Conservation (phyloP, 2,888 invertebrate genomes). For the Acleris emargana region DNA sequence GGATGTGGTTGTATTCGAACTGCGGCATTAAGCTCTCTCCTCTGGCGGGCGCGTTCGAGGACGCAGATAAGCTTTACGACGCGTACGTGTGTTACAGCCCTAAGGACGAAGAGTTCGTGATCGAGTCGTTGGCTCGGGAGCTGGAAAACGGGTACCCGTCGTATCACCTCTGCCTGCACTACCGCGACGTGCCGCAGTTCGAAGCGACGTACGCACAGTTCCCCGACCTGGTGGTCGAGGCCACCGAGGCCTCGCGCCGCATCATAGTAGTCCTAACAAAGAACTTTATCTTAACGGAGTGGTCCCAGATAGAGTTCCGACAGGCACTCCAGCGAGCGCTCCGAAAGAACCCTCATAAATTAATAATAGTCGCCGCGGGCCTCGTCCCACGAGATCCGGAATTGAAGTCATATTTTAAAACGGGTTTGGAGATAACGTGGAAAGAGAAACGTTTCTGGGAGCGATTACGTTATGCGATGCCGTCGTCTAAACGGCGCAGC, state of each 20-base stretch:
- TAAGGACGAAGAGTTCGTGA: conserved; percentile 95
- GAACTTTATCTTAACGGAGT: conserved; percentile 95
- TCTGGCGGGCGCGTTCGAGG: conserved; percentile 88
- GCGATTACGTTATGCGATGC: conserved; percentile 94
- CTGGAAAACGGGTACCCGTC: conserved; percentile 91
- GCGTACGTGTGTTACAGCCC: conserved; percentile 97
- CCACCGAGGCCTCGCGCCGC: conserved; percentile 93
- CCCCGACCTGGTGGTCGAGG: conserved; percentile 91
- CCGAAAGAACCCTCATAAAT: conserved; percentile 91
- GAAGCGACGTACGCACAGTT: conserved; percentile 88
- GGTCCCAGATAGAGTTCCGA: conserved; percentile 95
- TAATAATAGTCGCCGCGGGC: conserved; percentile 92
- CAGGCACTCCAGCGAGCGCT: conserved; percentile 95
- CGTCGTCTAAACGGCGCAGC: conserved; percentile 88
- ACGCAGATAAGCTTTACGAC: conserved; percentile 94
- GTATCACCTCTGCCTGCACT: conserved; percentile 94
- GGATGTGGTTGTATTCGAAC: conserved; percentile 94
- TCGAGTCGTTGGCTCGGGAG: conserved; percentile 92
- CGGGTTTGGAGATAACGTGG: conserved; percentile 93
- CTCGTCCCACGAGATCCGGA: conserved; percentile 94
- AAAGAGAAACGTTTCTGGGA: conserved; percentile 98
- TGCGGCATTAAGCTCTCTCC: conserved; percentile 93
- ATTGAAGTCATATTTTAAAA: conserved; percentile 93
- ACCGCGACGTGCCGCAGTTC: conserved; percentile 91
- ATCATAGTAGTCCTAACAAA: conserved; percentile 94